These are phyloP conservation scores for Sebastes baramenuke DNA, from an alignment of 2,797 vertebrate species.

Conservation along the genomic window DNA sequence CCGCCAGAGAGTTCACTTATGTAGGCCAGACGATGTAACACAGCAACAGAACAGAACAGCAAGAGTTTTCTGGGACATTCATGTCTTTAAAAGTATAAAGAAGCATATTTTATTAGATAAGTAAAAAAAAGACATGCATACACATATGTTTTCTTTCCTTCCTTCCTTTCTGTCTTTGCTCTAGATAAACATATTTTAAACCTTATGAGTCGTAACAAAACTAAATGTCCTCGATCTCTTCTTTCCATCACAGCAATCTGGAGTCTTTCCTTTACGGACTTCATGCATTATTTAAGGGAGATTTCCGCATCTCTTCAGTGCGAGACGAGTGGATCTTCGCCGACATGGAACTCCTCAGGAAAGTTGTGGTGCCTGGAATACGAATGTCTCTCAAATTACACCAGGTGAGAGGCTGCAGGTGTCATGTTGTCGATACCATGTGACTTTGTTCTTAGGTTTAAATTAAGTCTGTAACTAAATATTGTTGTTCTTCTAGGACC, in stretches of 20 bases:
- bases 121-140: not conserved
- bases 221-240: conserved; percentile 2
- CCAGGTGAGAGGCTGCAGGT: conserved; percentile 83
- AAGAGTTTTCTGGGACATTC: not conserved
- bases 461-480: not conserved
- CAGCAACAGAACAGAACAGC: not conserved
- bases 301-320: conserved; percentile 97
- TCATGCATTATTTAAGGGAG: conserved; percentile 97
- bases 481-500: conserved; percentile 83
- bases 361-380: conserved; percentile 97
- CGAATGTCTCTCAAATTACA: conserved; percentile 98
- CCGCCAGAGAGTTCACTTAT: not conserved
- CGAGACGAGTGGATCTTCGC: conserved; percentile 99
- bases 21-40: not conserved
- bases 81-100: not conserved
- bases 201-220: not conserved
- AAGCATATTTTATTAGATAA: not conserved
- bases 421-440: fast-evolving
- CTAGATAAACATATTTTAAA: not conserved
- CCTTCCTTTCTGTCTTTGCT: not conserved
- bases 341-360: conserved; percentile 98
- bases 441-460: not conserved
- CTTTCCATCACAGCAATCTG: conserved; percentile 87
- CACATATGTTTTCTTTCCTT: not conserved
- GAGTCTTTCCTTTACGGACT: conserved; percentile 98